Evolutionary conservation across 2,797 vertebrate species (phyloP), one percentile per base, ranked within the genome.

Genomic region (Sebastes itinus): DNA sequence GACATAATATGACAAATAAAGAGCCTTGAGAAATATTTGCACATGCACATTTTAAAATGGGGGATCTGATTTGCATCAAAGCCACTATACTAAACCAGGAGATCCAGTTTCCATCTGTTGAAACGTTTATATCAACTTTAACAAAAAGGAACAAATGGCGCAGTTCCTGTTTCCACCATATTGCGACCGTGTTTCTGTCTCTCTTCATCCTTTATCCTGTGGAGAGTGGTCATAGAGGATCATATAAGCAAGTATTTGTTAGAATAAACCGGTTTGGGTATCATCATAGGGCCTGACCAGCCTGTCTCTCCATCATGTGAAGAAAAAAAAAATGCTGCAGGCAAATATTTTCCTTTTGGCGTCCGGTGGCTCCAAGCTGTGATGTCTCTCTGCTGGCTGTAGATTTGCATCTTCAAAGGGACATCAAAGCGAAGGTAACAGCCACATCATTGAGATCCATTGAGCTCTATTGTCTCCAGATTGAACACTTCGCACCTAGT

Each of bases 381-480:
- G 75, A 60, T 54, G 5, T 33, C 58, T 65, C 76, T 59, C 58
- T 7, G 68, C 82, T 81, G 30, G 13, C 55, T 68, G 73, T 32
- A 74, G 75, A 93, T 93, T 91, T 90, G 81, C 93, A 88, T 92
- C 88, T 92, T 92, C 88, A 92, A 91, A 93, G 82, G 30, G 35
- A 94, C 92, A 83, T 95, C 93, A 96, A 95, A 96, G 95, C 42
- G 5, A 46, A 71, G 35, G 78, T 90, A 92, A 94, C 71, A 61
- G 90, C 68, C 3, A 87, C 78, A 95, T 95, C 89, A 95, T 91
- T 87, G 90, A 68, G 80, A 90, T 93, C 91, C 90, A 94, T 88
- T 89, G 87, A 91, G 89, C 88, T 80, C 91, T 12, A 78, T 92
- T 94, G 94, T 95, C 81, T 82, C 76, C 85, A 73, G 80, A 75